Base-by-base conservation (phyloP, 2,113 vertebrate species). In the Hiodon tergisus region DNA sequence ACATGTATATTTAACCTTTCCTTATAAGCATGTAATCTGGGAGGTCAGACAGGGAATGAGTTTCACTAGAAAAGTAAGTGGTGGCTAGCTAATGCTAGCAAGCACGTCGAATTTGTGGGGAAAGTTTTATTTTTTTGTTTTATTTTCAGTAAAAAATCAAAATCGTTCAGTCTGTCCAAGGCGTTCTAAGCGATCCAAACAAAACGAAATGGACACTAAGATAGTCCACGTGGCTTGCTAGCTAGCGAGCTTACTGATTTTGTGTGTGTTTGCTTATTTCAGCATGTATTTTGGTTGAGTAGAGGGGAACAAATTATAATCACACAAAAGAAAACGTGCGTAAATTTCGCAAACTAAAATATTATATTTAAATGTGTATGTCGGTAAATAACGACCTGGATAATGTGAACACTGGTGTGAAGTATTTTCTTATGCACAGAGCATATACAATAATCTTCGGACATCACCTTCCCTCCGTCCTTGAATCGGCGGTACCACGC, bases 401-500 rank as follows among this genome's bases (percentile, higher is more conserved):
- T 31, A 31, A 31, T 31, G 31, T 31, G 31, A 31, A 31, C 31
- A 31, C 31, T 31, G 31, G 31, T 31, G 2, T 31, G 31, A 31
- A 31, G 31, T 31, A 31, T 31, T 31, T 31, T 31, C 31, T 31
- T 31, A 31, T 31, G 31, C 31, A 31, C 31, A 31, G 31, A 31
- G 31, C 31, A 31, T 31, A 31, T 31, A 31, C 31, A 31, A 31
- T 31, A 31, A 31, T 62, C 31, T 53, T 50, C 51, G 46, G 69
- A 16, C 69, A 67, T 77, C 75, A 77, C 75, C 75, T 77, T 77
- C 75, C 66, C 53, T 67, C 69, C 75, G 69, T 77, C 75, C 69
- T 72, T 77, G 75, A 72, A 57, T 77, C 13, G 8, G 46, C 62
- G 7, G 52, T 66, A 17, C 13, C 9, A 51, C 13, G 62, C 47